Conservation (phyloP, 2,113 vertebrate species). For the Nipponia nippon region DNA sequence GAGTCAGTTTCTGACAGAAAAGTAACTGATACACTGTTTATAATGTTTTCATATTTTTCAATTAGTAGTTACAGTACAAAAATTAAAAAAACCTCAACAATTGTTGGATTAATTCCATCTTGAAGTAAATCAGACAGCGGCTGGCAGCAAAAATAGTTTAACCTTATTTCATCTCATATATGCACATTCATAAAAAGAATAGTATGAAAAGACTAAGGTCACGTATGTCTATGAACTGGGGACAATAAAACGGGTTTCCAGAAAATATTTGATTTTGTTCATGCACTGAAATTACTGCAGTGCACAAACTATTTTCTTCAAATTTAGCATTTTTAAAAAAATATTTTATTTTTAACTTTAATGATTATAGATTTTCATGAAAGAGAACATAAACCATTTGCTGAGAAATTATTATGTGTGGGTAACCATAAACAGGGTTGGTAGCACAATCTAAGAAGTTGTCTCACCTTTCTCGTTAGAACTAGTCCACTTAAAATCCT, state of each 20-base stretch:
- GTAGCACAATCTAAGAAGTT: neutral
- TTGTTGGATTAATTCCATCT: neutral
- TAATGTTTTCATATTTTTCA: neutral
- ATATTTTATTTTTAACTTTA: neutral
- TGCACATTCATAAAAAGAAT: neutral
- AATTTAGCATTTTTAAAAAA: neutral
- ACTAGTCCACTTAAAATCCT: neutral
- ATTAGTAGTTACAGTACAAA: neutral
- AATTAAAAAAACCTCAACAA: neutral
- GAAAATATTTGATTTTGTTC: neutral
- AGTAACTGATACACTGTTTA: neutral
- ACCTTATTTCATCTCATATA: neutral
- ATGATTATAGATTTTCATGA: neutral
- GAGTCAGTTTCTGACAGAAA: neutral
- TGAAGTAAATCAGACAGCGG: neutral
- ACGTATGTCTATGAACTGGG: neutral
- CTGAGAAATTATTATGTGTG: neutral
- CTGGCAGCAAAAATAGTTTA: neutral
- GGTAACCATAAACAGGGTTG: neutral
- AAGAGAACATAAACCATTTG: neutral
- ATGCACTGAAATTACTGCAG: neutral
- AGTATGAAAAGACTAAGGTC: neutral
- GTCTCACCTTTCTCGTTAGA: neutral
- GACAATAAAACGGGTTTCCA: neutral
- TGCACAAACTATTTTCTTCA: neutral